A percentile compares a stretch with the other conserved stretches of the same genome.
Conservation (phyloP, 2,113 vertebrate genomes). For the Phrynocephalus versicolor region DNA sequence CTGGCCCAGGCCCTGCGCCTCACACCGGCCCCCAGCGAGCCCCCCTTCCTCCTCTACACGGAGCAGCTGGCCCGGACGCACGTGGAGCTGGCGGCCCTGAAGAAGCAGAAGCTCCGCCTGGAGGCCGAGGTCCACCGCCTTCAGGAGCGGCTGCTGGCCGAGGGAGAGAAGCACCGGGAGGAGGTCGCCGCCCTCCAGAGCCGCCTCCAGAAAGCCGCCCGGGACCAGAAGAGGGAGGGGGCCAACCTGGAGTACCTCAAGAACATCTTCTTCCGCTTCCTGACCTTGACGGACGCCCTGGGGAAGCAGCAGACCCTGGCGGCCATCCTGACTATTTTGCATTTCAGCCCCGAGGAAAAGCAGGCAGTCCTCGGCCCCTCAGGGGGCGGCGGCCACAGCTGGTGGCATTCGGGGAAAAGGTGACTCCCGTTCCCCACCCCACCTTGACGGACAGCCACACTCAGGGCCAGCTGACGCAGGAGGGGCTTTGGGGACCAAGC, state of each 20-base stretch:
- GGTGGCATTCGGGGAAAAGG: conserved; percentile 85
- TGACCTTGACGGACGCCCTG: conserved; percentile 85
- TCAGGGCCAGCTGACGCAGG: too few species aligned
- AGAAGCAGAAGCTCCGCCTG: conserved; percentile 84
- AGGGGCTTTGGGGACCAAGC: too few species aligned
- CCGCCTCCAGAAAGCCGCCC: conserved; percentile 77
- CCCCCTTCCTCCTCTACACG: conserved; percentile 88
- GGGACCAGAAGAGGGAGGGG: conserved; percentile 88
- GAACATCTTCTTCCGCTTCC: conserved; percentile 88
- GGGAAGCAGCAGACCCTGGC: conserved; percentile 91
- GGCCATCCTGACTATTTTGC: conserved; percentile 91
- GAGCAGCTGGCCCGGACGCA: conserved; percentile 93
- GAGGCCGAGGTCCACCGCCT: conserved; percentile 83
- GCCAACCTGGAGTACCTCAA: conserved; percentile 97
- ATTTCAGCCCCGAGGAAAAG: conserved; percentile 93
- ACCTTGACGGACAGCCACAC: accelerated
- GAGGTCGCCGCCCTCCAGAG: conserved; percentile 70
- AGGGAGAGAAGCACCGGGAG: conserved; percentile 79
- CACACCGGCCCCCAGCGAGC: conserved; percentile 70
- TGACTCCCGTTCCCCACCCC: conserved; percentile 46
- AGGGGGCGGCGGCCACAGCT: conserved; percentile 71
- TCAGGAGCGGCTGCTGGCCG: conserved; percentile 75
- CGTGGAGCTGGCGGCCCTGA: conserved; percentile 79
- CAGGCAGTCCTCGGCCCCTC: conserved; percentile 77
- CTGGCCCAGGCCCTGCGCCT: conserved; percentile 78